Percentiles rank a stretch among this genome's conserved stretches.
Evolutionary conservation across 2,888 invertebrate genomes (phyloP).

Genomic region (Stenodema calcarata): DNA sequence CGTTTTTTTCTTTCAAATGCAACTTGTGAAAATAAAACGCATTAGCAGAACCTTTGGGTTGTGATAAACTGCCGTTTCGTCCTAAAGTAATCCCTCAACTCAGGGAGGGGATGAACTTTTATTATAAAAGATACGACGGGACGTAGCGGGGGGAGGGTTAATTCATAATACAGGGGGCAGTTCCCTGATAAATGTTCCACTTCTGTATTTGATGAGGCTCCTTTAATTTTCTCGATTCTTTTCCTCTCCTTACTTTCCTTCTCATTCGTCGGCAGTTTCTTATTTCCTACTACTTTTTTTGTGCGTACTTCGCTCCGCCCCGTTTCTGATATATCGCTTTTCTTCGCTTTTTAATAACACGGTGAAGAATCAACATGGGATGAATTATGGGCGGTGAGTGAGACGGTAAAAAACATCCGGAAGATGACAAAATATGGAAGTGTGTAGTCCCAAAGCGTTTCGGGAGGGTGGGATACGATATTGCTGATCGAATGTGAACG

Average conservation of each 20-base stretch:
- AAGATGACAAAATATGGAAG: neutral
- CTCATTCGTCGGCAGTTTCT: neutral
- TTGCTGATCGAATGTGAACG: too few species aligned
- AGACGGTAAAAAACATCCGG: neutral
- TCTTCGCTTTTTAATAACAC: constrained; percentile 7
- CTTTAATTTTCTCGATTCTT: neutral
- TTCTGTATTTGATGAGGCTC: constrained; percentile 11
- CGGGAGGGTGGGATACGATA: neutral
- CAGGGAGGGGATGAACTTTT: neutral
- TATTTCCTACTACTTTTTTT: neutral
- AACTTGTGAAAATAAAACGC: constrained; percentile 24
- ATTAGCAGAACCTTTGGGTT: constrained; percentile 18
- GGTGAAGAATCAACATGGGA: neutral
- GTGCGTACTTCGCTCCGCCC: neutral
- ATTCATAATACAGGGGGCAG: constrained; percentile 9
- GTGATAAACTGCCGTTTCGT: constrained; percentile 25
- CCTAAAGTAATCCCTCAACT: constrained; percentile 18
- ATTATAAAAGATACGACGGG: neutral
- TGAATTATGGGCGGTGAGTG: neutral
- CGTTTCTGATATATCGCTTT: neutral
- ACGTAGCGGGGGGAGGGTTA: neutral
- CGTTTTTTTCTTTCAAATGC: neutral
- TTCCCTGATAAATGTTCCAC: constrained; percentile 32
- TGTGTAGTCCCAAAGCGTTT: neutral
- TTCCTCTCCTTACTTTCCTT: neutral